Evolutionary conservation across 2,888 invertebrate species (phyloP).

Genomic region (Caenorhabditis sp.): DNA sequence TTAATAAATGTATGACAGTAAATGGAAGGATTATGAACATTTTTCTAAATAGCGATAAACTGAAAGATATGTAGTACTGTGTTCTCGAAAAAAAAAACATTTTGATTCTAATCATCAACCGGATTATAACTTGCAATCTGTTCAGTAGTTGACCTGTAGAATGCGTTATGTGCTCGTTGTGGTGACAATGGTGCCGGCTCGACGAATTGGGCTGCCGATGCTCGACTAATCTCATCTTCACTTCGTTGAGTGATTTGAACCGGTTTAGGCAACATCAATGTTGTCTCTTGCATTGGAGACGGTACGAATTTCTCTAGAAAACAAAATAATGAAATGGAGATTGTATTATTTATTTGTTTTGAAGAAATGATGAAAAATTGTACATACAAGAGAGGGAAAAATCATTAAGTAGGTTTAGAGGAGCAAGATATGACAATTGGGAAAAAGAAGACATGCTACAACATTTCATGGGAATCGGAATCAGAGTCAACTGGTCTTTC

Average conservation of each 20-base stretch:
- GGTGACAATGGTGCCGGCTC: conserved; percentile 55
- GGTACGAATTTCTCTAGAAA: conserved; percentile 67
- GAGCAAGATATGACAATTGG: not conserved
- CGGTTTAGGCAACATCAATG: conserved; percentile 61
- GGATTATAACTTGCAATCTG: conserved; percentile 69
- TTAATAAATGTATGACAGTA: no score
- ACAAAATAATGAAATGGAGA: not conserved
- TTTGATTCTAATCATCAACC: conserved; percentile 46
- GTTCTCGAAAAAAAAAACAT: not conserved
- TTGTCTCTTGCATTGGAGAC: conserved; percentile 66
- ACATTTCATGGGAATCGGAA: conserved; percentile 53
- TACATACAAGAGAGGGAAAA: conserved; percentile 3
- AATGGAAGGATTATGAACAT: no score
- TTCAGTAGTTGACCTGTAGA: conserved; percentile 70
- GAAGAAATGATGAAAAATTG: conserved; percentile 5
- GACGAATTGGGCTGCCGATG: conserved; percentile 49
- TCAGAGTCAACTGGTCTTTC: conserved; percentile 58
- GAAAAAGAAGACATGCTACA: conserved; percentile 25
- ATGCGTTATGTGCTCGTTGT: conserved; percentile 68
- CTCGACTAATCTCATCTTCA: conserved; percentile 62
- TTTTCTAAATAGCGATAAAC: no score
- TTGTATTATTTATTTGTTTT: not conserved
- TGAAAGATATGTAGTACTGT: conserved; percentile 1
- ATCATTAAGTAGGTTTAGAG: no score
- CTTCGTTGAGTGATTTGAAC: conserved; percentile 56